These are phyloP conservation scores for Mayetiola destructor DNA, from an alignment of 2,888 invertebrate species.

Conservation along the genomic window DNA sequence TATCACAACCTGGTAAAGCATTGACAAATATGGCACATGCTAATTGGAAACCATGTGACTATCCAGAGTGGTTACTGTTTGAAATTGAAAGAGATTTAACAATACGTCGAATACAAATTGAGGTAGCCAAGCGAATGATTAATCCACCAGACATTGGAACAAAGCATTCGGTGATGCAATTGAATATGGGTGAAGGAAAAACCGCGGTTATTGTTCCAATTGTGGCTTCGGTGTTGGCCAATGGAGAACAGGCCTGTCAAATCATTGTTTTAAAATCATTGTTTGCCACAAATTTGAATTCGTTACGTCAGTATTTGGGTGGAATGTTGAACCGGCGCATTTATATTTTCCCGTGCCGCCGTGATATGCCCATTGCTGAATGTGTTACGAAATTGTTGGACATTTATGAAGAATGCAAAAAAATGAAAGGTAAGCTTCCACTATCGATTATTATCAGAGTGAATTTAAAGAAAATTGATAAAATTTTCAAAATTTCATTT, in stretches of 20 bases:
- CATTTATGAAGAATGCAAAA: constrained; percentile 5
- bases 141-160: not conserved
- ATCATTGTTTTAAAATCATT: constrained; percentile 6
- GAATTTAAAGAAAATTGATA: not conserved
- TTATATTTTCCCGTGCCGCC: constrained; percentile 5
- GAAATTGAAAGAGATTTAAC: constrained; percentile 9
- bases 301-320: not conserved
- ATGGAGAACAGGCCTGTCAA: constrained; percentile 4
- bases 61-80: constrained; percentile 13
- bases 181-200: constrained; percentile 14
- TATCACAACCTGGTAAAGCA: no score
- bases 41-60: constrained; percentile 4
- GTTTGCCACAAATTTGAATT: not conserved
- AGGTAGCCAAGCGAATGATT: not conserved
- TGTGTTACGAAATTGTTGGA: not conserved
- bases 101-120: not conserved
- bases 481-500: not conserved
- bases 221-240: not conserved
- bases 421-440: not conserved
- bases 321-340: constrained; percentile 7
- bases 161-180: constrained; percentile 11
- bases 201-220: constrained; percentile 9
- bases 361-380: not conserved
- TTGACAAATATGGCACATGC: not conserved
- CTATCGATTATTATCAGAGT: not conserved